Conservation (phyloP, 2,113 vertebrate species). For the Oryzias celebensis region DNA sequence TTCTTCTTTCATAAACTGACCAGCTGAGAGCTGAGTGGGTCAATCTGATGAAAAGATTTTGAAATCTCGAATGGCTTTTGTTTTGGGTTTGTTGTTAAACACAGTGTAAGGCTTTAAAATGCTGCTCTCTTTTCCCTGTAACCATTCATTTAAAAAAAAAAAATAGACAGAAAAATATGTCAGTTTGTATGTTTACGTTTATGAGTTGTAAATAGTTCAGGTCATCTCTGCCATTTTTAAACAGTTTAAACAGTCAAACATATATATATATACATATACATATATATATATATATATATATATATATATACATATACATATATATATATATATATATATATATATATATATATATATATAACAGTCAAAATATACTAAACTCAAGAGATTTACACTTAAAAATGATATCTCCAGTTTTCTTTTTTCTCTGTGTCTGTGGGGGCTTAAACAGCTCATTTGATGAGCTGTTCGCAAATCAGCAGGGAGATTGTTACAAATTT, state of each 20-base stretch:
- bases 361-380: not conserved
- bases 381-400: not conserved
- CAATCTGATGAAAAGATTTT: too few species aligned
- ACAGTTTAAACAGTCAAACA: too few species aligned
- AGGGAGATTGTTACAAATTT: constrained; percentile 10
- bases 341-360: too few species aligned
- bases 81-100: too few species aligned
- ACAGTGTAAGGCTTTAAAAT: not conserved
- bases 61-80: too few species aligned
- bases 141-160: not conserved
- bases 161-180: not conserved
- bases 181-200: not conserved
- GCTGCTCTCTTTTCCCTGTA: not conserved
- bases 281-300: too few species aligned
- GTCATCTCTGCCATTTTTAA: not conserved
- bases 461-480: constrained; percentile 15
- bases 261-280: too few species aligned
- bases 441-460: constrained; percentile 14
- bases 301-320: too few species aligned
- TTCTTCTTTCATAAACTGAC: too few species aligned
- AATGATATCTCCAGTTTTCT: not conserved
- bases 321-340: too few species aligned
- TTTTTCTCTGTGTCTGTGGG: not conserved
- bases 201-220: not conserved
- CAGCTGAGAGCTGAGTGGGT: too few species aligned